Conservation (phyloP, 2,888 invertebrate genomes). For the Hypsopygia costalis region DNA sequence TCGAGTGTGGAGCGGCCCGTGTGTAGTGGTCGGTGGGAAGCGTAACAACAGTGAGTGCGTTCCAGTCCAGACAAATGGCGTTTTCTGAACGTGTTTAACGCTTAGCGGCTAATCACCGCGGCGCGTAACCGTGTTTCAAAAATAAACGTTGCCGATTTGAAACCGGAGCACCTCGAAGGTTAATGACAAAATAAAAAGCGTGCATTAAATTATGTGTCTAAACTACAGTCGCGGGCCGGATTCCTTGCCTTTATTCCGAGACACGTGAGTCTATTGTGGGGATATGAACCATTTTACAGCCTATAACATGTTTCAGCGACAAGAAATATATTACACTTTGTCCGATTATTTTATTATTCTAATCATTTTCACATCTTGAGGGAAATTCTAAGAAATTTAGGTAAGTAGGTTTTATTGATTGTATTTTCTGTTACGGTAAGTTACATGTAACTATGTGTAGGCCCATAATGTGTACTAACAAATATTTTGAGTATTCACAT, state of each 20-base stretch:
- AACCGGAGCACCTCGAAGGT: conserved; percentile 77
- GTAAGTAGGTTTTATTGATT: too few relatives aligned
- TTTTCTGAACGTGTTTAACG: conserved; percentile 41
- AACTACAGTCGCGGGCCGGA: conserved; percentile 46
- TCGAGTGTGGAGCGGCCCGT: conserved; percentile 11
- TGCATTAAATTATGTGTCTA: conserved; percentile 65
- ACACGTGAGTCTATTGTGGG: conserved; percentile 44
- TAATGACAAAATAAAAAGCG: conserved; percentile 76
- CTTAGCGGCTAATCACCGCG: conserved; percentile 43
- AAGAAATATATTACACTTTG: conserved; percentile 1
- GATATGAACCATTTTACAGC: conserved; percentile 17
- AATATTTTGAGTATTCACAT: too few relatives aligned
- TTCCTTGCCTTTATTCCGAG: conserved; percentile 34
- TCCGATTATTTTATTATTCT: not conserved
- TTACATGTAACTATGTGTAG: too few relatives aligned
- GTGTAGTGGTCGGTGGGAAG: conserved; percentile 8
- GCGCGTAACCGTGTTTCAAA: conserved; percentile 71
- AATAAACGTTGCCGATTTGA: conserved; percentile 74
- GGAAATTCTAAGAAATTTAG: too few relatives aligned
- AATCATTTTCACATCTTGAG: too few relatives aligned
- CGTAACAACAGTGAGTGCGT: conserved; percentile 22
- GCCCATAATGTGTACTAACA: too few relatives aligned
- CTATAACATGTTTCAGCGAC: not conserved
- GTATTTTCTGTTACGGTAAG: too few relatives aligned
- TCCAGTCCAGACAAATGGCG: conserved; percentile 28